Evolutionary conservation across 2,888 invertebrate species (phyloP), one percentile per base, ranked within the genome.

Genomic region (Plemyria rubiginata): DNA sequence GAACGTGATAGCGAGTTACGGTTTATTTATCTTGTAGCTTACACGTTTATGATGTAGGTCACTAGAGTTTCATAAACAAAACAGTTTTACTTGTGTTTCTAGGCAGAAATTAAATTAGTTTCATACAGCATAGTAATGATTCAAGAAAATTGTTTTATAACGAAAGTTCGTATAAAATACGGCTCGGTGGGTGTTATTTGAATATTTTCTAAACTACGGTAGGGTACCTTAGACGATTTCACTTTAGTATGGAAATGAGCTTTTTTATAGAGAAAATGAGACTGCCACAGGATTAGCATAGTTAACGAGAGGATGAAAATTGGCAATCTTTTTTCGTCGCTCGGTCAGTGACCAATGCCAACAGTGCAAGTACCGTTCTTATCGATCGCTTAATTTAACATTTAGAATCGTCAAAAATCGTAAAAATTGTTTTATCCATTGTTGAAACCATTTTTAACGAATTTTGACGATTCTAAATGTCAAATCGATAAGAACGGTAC

Each of bases 41-140:
- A 66, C 65, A 57, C 62, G 48, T 65, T 62, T 66, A 65, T 61
- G 49, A 70, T 70, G 60, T 64, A 63, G 67, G 67, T 69, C 65
- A 51, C 46, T 43, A 9, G 16, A 4, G n/a, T 45, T 45, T 45
- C 11, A 16, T 45, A 45, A 45, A 45, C 9, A 43, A 6, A 43
- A 16, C 45, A 11, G 45, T 45, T 45, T 45, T 2, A 16, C 5
- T 45, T 45, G 9, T 45, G 16, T 45, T 45, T 45, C 45, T 16
- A 45, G 16, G 16, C 9, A 11, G 3, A 11, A 38, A 38, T 8
- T 38, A 9, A 11, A 3, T 38, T 3, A 11, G 11, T 38, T 38
- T 38, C 3, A 11, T n/a, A 38, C 36, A 8, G 3, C 22, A 22
- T 22, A 22, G 3, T 22, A 3, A 2, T 2, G 22, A 22, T 22